Evolutionary conservation across 1,140 invertebrate species (phyloP).

Genomic region (Parapsyche elsis): DNA sequence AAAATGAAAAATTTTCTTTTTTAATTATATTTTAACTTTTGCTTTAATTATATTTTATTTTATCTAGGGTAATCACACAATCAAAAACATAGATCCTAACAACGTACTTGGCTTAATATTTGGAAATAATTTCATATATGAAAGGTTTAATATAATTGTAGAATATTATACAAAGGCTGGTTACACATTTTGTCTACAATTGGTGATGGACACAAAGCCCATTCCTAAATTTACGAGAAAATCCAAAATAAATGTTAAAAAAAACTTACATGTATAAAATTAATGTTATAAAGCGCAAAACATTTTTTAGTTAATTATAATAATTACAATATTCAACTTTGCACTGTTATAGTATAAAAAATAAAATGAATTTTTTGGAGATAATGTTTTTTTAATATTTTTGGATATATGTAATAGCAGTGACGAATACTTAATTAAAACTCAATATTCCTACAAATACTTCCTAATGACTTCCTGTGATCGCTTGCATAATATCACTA

Average conservation of each 20-base stretch:
- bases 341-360: too few relatives aligned
- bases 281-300: neutral
- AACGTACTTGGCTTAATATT: neutral
- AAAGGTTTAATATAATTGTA: neutral
- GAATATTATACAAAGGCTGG: conserved; percentile 2
- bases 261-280: neutral
- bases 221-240: neutral
- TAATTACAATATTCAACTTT: too few relatives aligned
- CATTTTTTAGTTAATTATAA: too few relatives aligned
- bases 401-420: too few relatives aligned
- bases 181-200: neutral
- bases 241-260: neutral
- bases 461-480: too few relatives aligned
- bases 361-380: too few relatives aligned
- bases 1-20: neutral
- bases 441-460: too few relatives aligned
- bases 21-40: too few relatives aligned
- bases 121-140: conserved; percentile 40
- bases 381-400: too few relatives aligned
- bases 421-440: too few relatives aligned
- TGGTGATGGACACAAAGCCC: conserved; percentile 7
- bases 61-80: conserved; percentile 43
- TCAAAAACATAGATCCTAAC: conserved; percentile 13
- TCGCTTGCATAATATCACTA: too few relatives aligned
- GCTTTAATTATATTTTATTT: too few relatives aligned